Percentiles rank a stretch among this genome's conserved stretches.
Conservation (phyloP, 2,113 vertebrate genomes). For the Willisornis vidua region DNA sequence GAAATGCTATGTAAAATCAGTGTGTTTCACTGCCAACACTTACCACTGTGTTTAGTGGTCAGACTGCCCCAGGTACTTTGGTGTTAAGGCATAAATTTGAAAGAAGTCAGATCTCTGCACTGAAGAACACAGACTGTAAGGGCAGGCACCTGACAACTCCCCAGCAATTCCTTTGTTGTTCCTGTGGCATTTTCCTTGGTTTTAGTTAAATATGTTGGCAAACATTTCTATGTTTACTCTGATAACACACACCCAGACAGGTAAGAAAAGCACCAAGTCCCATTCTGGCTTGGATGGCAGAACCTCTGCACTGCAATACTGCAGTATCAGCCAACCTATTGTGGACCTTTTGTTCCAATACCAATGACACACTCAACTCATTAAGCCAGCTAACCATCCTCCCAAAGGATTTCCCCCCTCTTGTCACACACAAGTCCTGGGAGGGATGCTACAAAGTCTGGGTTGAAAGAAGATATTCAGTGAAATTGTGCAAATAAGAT, state of each 20-base stretch:
- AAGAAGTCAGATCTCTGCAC: background rate
- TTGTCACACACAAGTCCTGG: background rate
- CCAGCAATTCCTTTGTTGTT: background rate
- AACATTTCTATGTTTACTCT: background rate
- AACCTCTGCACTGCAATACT: background rate
- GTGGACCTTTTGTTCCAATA: background rate
- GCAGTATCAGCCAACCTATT: background rate
- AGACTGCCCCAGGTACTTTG: background rate
- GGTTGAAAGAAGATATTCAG: background rate
- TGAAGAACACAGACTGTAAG: background rate
- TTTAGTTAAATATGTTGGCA: background rate
- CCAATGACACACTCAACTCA: background rate
- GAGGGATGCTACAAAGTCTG: background rate
- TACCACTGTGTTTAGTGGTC: background rate
- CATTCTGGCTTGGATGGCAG: background rate
- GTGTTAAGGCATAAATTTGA: background rate
- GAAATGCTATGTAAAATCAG: background rate
- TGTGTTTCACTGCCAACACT: background rate
- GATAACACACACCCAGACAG: background rate
- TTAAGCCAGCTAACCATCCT: background rate
- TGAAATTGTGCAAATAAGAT: background rate
- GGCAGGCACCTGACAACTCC: background rate
- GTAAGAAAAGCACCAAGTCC: background rate
- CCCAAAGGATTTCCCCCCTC: rapidly evolving
- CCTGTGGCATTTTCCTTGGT: background rate